Evolutionary conservation across 2,888 invertebrate species (phyloP).

Genomic region (Neoaliturus tenellus): DNA sequence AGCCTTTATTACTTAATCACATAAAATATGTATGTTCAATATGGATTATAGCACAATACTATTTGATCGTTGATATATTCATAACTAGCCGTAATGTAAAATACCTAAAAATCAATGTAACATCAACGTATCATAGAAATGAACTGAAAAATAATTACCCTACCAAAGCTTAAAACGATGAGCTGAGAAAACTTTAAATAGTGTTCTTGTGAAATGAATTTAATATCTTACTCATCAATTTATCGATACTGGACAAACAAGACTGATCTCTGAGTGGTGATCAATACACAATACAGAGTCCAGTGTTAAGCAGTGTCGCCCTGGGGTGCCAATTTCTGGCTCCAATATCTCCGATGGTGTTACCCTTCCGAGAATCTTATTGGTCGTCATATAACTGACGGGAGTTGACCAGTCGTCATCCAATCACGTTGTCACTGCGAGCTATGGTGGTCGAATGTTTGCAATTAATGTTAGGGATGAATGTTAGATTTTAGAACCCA

Average conservation of each 20-base stretch:
- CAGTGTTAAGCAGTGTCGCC: background rate
- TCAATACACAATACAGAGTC: background rate
- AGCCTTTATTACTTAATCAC: too few species aligned
- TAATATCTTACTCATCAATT: background rate
- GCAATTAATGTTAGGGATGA: too few species aligned
- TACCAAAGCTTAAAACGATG: too few species aligned
- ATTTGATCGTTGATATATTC: too few species aligned
- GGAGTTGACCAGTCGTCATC: background rate
- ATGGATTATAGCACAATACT: too few species aligned
- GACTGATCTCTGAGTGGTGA: background rate
- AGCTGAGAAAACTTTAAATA: background rate
- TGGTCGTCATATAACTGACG: background rate
- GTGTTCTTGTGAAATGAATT: background rate
- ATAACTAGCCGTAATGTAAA: too few species aligned
- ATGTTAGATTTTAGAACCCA: too few species aligned
- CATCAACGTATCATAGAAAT: too few species aligned
- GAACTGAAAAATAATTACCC: too few species aligned
- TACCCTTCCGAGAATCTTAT: background rate
- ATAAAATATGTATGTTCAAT: too few species aligned
- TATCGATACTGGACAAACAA: background rate
- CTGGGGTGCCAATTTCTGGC: conserved; percentile 3
- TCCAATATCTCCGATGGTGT: background rate
- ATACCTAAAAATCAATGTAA: too few species aligned
- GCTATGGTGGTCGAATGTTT: too few species aligned
- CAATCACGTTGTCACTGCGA: background rate